Evolutionary conservation across 2,113 vertebrate genomes (phyloP), one percentile per base, ranked within the genome.

Genomic region (Nettapus auritus): DNA sequence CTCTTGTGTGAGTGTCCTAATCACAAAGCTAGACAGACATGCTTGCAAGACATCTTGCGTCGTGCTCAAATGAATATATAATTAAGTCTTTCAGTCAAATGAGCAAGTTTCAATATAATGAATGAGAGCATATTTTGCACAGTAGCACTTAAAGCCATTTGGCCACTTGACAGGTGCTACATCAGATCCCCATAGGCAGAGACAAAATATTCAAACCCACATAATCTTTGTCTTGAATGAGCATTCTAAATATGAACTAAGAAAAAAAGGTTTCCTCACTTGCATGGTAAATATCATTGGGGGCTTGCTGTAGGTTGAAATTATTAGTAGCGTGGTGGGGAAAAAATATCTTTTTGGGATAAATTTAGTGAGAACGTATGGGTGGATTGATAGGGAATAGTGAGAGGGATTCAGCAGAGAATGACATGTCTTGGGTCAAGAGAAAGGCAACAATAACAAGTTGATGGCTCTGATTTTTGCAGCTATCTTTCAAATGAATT

Each of bases 401-500:
- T 63, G 50, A 63, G 86, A n/a, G 20, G n/a, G 22, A 64, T 90
- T 78, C 82, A 78, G 34, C 28, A 78, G 74, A 63, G 60, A 92
- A 92, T 82, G 80, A 46, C 80, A 70, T 2, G 0, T 93, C 66
- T 2, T 88, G 42, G 80, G 38, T 94, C 56, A 31, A 82, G 42
- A 90, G 38, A 57, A 89, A 81, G 69, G 74, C 0, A 4, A 78
- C 82, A 91, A 53, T 93, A 93, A 79, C 34, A 62, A 69, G 42
- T 68, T 95, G 89, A 93, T 96, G 57, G 69, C 33, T 90, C 69
- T 84, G 69, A 68, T 60, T 40, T 76, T 64, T 85, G 23, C 50
- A 69, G 60, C 88, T 94, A 11, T 90, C 62, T 93, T 96, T 92
- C 94, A 64, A 82, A 74, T 1, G 16, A 79, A 44, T 79, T 92